Base-by-base conservation (phyloP, 2,888 invertebrate species). In the Neria commutata region DNA sequence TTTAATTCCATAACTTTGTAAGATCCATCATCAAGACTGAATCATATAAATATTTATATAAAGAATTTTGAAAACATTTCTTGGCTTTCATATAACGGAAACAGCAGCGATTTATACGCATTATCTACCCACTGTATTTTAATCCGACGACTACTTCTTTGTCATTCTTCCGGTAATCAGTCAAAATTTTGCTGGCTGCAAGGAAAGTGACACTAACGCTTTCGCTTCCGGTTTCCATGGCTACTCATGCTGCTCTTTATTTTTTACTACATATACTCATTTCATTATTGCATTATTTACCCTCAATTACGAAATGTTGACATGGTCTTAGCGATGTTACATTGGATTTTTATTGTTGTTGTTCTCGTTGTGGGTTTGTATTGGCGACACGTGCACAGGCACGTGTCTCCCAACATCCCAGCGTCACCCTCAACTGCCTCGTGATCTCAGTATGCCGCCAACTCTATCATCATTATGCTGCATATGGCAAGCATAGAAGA, bases 351-450 rank as follows among this genome's bases (percentile, higher is more conserved):
- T 29, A 6, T 11, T 29, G 29, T 37, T 37, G 37, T 37, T 37
- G 19, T 42, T 42, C 19, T 70, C 61, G 60, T 61, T 62, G 58
- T 66, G 67, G 46, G 58, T 51, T 47, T 51, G n/a, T 16, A 66
- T 66, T 62, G 66, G 47, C 58, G 74, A 67, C 78, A 78, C 78
- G 77, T 77, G 77, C 67, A 74, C 70, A 67, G 71, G 71, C 77
- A 72, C 75, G 74, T 75, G 73, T 65, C 73, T 34, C 54, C 49
- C 56, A 40, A 60, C 58, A 55, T 56, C 49, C 52, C 53, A 48
- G 49, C 58, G 58, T 49, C 61, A 61, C 58, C 63, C 58, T 58
- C 61, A 61, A 54, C 56, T 54, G 61, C 60, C 55, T 50, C 51
- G 25, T 2, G 10, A 42, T 24, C n/a, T 24, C 26, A 37, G 45